Conservation (phyloP, 30 jellyfish, hydroid and myxozoan genomes). For the Clytia hemisphaerica region DNA sequence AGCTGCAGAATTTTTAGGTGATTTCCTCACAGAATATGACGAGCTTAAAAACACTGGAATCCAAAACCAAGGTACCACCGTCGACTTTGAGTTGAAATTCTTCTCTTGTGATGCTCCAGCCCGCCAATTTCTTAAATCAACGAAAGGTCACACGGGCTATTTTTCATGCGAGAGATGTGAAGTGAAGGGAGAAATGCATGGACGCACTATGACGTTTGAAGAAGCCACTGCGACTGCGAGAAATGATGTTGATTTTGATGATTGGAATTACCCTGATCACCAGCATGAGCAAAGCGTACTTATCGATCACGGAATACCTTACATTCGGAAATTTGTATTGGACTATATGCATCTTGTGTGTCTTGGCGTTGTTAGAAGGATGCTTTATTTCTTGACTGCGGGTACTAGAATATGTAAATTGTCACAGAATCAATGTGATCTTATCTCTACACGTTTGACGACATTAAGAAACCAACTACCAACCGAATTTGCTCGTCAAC, state of each 20-base stretch:
- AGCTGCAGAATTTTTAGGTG: conserved; percentile 14
- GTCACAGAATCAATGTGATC: conserved; percentile 16
- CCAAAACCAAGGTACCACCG: neutral
- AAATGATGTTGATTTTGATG: neutral
- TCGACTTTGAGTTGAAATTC: neutral
- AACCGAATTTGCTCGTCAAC: conserved; percentile 43
- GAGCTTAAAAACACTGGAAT: conserved; percentile 4
- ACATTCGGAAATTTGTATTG: conserved; percentile 4
- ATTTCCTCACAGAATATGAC: conserved; percentile 17
- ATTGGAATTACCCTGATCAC: conserved; percentile 19
- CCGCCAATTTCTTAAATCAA: conserved; percentile 23
- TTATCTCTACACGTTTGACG: conserved; percentile 17
- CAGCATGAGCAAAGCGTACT: neutral
- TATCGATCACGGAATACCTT: neutral
- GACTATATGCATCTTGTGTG: conserved; percentile 30
- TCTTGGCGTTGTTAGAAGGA: conserved; percentile 29
- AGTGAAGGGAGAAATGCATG: conserved; percentile 11
- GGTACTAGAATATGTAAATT: conserved; percentile 32
- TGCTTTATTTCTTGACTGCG: neutral
- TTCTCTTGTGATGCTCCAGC: conserved; percentile 58
- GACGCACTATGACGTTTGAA: neutral
- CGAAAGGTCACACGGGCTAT: conserved; percentile 30
- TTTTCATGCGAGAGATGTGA: conserved; percentile 29
- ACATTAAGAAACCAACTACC: conserved; percentile 20
- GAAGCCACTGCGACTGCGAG: neutral